Base-by-base conservation (phyloP, 2,888 invertebrate genomes). In the Zele albiditarsus region DNA sequence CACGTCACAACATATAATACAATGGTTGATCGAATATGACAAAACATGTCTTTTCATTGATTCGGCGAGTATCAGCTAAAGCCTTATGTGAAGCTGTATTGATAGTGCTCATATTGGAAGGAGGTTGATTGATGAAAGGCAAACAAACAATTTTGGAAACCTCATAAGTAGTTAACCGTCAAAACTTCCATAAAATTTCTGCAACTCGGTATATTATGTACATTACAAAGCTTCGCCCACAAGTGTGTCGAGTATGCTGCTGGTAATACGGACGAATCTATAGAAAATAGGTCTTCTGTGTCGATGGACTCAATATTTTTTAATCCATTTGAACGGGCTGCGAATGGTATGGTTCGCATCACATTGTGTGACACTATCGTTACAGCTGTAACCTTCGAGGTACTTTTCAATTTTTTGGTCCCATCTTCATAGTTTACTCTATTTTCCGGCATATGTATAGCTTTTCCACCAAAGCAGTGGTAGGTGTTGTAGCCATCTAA, bases 11-110 rank as follows among this genome's bases (percentile, higher is more conserved):
- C n/a, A n/a, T 78, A 20, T 57, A 58, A 77, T 83, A 83, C 25
- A 85, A 73, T 14, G 77, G 80, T 57, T 78, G 78, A 72, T 81
- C 79, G 33, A 79, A 80, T 10, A 79, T 80, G 28, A 81, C 73
- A 28, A 82, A 69, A 72, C 79, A 77, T 31, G 77, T 79, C 77
- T 82, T 75, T 67, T 81, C 78, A 42, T 76, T 71, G 12, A 78
- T 25, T 70, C 42, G 38, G 33, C 31, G 5, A 69, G 70, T 38
- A 53, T 79, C 74, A 20, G 49, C 31, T 12, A 27, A 4, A 10
- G 80, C 78, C 25, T 16, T 28, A 49, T 33, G 73, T 38, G 77
- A 53, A 73, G 76, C 68, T 42, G 76, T 74, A 25, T 73, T 66
- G 4, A 80, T 72, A 5, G 77, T 76, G 16, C 23, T 71, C 25